Conservation (phyloP, 2,113 vertebrate species). For the Castor canadensis region DNA sequence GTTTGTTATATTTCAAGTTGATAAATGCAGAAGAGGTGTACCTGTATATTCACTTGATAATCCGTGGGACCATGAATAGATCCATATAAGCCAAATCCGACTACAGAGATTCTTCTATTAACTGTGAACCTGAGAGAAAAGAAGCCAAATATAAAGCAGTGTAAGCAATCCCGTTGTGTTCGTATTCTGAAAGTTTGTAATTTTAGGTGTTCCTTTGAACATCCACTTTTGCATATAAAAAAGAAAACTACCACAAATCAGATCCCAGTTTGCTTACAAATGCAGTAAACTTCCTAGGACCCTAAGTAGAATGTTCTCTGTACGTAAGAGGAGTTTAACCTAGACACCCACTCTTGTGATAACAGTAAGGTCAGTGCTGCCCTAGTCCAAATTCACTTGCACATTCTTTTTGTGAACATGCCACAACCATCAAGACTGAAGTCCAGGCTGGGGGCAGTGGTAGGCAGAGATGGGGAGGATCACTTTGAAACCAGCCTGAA, state of each 20-base stretch:
- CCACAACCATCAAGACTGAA: not conserved
- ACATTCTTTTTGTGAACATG: not conserved
- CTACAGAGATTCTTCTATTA: slow-evolving; percentile 94
- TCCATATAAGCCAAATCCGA: slow-evolving; percentile 96
- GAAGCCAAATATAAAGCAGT: slow-evolving; percentile 49
- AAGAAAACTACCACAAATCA: not conserved
- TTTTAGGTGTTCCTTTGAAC: not conserved
- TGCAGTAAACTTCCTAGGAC: not conserved
- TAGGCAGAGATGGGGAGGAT: no score
- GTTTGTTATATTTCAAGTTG: not conserved
- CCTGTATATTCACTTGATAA: slow-evolving; percentile 98
- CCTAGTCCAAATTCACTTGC: not conserved
- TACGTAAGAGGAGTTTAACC: not conserved
- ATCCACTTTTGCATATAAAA: slow-evolving; percentile 37
- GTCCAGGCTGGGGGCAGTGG: no score
- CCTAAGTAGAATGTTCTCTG: not conserved
- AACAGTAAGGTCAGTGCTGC: not conserved
- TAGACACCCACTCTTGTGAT: not conserved
- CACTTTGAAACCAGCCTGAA: no score
- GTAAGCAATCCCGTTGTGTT: not conserved
- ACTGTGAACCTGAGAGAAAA: slow-evolving; percentile 91
- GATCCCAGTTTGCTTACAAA: not conserved
- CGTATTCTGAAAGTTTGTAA: not conserved
- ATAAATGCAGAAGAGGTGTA: slow-evolving; percentile 67
- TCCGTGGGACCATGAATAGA: slow-evolving; percentile 97